Base-by-base conservation (phyloP, 64 coral and sea anemone species). In the Acropora tenuis region DNA sequence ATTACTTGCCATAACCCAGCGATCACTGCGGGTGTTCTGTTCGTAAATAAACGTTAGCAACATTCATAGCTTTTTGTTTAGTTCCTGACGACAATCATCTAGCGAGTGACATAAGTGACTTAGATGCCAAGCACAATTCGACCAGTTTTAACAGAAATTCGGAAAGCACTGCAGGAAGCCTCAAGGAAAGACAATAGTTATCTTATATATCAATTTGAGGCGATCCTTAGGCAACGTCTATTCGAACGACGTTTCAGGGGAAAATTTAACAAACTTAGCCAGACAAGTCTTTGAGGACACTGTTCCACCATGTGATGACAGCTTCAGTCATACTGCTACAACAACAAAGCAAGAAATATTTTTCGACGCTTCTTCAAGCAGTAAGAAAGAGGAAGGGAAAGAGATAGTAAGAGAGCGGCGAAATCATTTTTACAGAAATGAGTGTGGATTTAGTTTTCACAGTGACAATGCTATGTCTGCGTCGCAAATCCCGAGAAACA, bases 201-300 rank as follows among this genome's bases (percentile, higher is more conserved):
- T 48, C 75, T 78, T 49, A 46, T 78, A 4, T 78, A 78, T 78
- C 75, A 78, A 48, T 78, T 78, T 78, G 75, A 78, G 15, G 49
- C 49, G 75, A 10, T 78, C 75, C 2, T 12, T 78, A 46, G 75
- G n/a, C 15, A 16, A 47, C 0, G 45, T 13, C 12, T 78, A 78
- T 17, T 78, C 75, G 1, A 78, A 78, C 46, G 46, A 78, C 48
- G 12, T 45, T 48, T 78, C 75, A 13, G 15, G 45, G 10, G 75
- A 46, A 50, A 48, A 16, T 4, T 13, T 12, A 16, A 78, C 5
- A 12, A 1, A 48, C 12, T 48, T 13, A 2, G 2, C 12, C 46
- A 47, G 6, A 15, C 3, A 15, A 3, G 45, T 2, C 45, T 4
- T 3, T 46, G 3, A 17, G 45, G 45, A 49, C 9, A 48, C 41